phyloP scores from a whole-genome alignment of 2,113 vertebrate genomes.

The Nestor notabilis region DNA sequence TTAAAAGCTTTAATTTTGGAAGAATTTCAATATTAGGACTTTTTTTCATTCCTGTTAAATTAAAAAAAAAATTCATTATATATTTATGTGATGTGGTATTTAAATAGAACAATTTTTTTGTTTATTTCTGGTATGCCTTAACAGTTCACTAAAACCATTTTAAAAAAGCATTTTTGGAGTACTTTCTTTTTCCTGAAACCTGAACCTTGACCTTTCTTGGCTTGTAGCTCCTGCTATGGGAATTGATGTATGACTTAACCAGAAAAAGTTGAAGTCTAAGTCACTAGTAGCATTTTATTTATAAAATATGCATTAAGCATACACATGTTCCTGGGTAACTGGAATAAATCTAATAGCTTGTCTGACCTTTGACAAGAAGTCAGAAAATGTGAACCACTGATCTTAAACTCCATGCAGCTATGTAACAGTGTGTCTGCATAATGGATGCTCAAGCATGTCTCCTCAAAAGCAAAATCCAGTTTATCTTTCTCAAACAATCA shows the following conservation, averaged over 20 bases:
- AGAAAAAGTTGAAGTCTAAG: not conserved
- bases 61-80: not conserved
- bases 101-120: not conserved
- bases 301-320: not conserved
- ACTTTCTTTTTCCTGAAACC: not conserved
- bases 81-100: not conserved
- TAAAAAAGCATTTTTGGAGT: not conserved
- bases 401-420: not conserved
- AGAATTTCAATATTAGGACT: not conserved
- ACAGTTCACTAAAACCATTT: not conserved
- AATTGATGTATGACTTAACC: not conserved
- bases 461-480: not conserved
- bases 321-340: not conserved
- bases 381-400: not conserved
- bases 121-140: accelerated
- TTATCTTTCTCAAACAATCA: not conserved
- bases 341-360: not conserved
- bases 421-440: not conserved
- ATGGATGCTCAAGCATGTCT: not conserved
- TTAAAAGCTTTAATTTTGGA: not conserved
- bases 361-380: not conserved
- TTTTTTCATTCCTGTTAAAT: not conserved
- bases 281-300: not conserved
- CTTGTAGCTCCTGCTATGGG: not conserved
- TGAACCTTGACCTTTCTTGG: not conserved